Evolutionary conservation across 2,797 vertebrate genomes (phyloP).

Genomic region (Somateria mollissima): DNA sequence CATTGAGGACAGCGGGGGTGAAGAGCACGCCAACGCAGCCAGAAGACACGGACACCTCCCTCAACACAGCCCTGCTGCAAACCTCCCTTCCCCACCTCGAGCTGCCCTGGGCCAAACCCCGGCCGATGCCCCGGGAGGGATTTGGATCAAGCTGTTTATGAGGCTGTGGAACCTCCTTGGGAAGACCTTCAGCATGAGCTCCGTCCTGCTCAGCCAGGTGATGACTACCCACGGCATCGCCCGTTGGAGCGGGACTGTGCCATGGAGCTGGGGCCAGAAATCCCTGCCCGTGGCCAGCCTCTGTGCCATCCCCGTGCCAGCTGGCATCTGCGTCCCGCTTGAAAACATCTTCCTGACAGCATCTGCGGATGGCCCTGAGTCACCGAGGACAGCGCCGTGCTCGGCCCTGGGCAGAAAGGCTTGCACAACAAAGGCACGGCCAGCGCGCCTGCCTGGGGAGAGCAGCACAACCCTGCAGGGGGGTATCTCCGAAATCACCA

Average conservation of each 20-base stretch:
- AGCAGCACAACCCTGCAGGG: neutral
- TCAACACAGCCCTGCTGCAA: too few species aligned
- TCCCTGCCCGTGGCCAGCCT: neutral
- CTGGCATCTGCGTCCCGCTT: neutral
- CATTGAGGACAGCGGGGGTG: too few species aligned
- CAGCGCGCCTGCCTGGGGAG: neutral
- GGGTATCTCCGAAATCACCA: neutral
- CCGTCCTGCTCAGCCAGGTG: neutral
- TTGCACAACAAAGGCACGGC: accelerated
- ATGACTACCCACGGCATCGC: neutral
- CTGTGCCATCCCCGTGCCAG: neutral
- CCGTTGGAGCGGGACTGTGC: neutral
- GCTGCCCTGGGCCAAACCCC: too few species aligned
- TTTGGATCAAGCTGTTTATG: neutral
- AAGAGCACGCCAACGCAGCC: too few species aligned
- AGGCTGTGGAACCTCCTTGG: too few species aligned
- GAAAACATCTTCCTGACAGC: neutral
- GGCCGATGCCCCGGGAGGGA: too few species aligned
- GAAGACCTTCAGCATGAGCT: neutral
- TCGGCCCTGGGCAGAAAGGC: too few species aligned
- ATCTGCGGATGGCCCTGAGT: neutral
- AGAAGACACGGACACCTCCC: too few species aligned
- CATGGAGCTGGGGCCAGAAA: neutral
- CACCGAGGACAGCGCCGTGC: neutral
- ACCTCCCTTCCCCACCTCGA: too few species aligned